Evolutionary conservation across 1,140 invertebrate genomes (phyloP), one percentile per base, ranked within the genome.

Genomic region (Drosophila mayri): DNA sequence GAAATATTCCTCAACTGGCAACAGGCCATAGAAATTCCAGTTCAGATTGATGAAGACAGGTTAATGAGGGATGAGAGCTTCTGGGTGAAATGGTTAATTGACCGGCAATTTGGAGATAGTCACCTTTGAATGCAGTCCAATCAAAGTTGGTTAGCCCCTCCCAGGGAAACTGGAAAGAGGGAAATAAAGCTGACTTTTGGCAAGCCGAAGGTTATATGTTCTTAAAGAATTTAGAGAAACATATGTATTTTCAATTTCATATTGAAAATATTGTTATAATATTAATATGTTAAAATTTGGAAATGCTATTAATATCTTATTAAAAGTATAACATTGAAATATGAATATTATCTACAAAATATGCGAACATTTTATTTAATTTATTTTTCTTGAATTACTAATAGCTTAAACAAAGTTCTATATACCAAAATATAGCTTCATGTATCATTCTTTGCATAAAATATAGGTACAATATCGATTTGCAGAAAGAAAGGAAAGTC

Each of bases 51-150:
- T 71, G 38, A 83, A 71, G 62, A 47, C 38, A 44, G 66, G 38
- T 54, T 66, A 59, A 57, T 55, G 47, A 35, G 71, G 20, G 79
- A 64, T 68, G 59, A 46, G 50, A 18, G 65, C 59, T 64, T 79
- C 60, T 57, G 57, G 63, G 12, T 68, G 76, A 66, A 88, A 66
- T 64, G 20, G 55, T 76, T 87, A 82, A 82, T 87, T 87, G 75
- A 63, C 60, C 44, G 47, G 8, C 60, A 64, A 73, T 64, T 64
- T 44, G n/a, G 16, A 25, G 37, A 58, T 25, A n/a, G 54, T 41
- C 40, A 47, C 44, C 41, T 59, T 59, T 87, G 67, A 88, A 88
- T 79, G 67, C 67, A 64, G 65, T 50, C 49, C 67, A 87, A 88
- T 87, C 80, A 88, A 70, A 81, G 63, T n/a, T 47, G 44, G 46